Base-by-base conservation (phyloP, 2,113 vertebrate species). In the Panurus biarmicus region DNA sequence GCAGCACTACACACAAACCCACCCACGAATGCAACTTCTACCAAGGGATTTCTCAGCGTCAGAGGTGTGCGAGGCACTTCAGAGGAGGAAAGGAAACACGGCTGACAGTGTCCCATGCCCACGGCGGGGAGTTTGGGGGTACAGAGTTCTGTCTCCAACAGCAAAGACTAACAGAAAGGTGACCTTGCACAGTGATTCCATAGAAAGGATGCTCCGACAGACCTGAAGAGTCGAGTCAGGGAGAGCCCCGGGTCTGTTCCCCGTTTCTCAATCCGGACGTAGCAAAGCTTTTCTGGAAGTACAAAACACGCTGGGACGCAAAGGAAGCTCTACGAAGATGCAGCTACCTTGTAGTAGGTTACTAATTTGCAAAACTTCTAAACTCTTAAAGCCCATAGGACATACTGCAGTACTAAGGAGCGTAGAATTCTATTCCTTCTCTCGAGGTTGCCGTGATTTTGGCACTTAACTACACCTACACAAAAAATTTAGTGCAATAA, bases 311-410 rank as follows among this genome's bases (percentile, higher is more conserved):
- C 94, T 84, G 94, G 94, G 86, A 96, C 92, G 78, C 96, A 97
- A 96, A 96, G 96, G 95, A 97, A 96, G 93, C 96, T 97, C 94
- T 95, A 94, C 48, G 95, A 94, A 95, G 87, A 95, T 76, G 96
- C 97, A 96, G 95, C 96, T 96, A 97, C 83, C 94, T 96, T 96
- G 90, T 96, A 97, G 96, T 71, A 94, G 96, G 94, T 96, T 90
- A 95, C 93, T 95, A 91, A 91, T 95, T 95, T 94, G 96, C 96
- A 94, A 96, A 96, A 60, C 85, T 95, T 87, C 75, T 94, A 93
- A 97, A 96, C 94, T 95, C 91, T 97, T 97, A 96, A 85, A 95
- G 96, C 93, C 96, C 96, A 94, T 95, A 98, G 95, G 94, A 96
- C 81, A 96, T 88, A 88, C 95, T 95, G 97, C 93, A 97, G 96